phyloP scores from a whole-genome alignment of 1,140 invertebrate species.

The Tetramorium alpestre region DNA sequence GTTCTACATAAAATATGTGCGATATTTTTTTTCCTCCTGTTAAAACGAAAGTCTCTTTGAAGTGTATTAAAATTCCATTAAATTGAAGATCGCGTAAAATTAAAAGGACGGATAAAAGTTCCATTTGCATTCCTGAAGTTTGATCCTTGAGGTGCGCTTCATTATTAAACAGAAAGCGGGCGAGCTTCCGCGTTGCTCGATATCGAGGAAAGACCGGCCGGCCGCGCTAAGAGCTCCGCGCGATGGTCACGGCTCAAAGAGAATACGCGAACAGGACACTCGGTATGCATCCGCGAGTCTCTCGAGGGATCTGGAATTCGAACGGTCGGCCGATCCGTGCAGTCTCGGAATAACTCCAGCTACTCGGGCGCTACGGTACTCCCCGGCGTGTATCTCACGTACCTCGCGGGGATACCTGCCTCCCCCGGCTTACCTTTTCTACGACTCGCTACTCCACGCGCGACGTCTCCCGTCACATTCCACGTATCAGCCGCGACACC shows the following conservation, averaged over 20 bases:
- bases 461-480: conserved; percentile 69
- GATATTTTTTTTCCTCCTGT: not conserved
- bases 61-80: not conserved
- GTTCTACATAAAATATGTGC: not conserved
- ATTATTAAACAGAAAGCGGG: not conserved
- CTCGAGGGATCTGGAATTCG: conserved; percentile 30
- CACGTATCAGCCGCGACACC: conserved; percentile 59
- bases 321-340: conserved; percentile 27
- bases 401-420: no score
- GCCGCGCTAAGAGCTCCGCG: not conserved
- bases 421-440: conserved; percentile 63
- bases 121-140: conserved; percentile 30
- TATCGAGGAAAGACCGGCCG: not conserved
- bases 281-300: conserved; percentile 26
- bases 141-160: not conserved
- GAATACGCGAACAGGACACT: conserved; percentile 33
- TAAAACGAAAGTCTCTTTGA: not conserved
- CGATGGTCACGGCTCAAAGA: not conserved
- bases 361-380: no score
- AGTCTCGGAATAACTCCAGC: no score
- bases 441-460: conserved; percentile 60
- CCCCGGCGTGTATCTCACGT: no score
- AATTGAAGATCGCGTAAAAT: not conserved
- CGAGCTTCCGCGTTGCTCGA: not conserved
- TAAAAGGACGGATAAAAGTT: not conserved